Evolutionary conservation across 2,113 vertebrate species (phyloP), one percentile per base, ranked within the genome.

Genomic region (Thunnus maccoyii): DNA sequence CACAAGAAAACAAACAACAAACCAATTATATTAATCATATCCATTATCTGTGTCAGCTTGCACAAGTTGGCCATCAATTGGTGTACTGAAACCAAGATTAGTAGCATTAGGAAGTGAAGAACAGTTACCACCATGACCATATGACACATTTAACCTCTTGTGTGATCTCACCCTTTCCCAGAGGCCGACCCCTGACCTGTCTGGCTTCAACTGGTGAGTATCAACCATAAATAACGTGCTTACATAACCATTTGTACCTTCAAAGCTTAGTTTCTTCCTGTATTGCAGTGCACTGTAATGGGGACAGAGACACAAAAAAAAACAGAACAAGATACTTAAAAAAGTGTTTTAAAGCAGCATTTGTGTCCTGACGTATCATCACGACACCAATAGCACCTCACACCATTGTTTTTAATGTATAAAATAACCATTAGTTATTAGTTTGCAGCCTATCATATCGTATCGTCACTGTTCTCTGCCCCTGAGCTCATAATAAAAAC

Each of bases 121-220:
- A 5, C 3, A 18, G 10, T 46, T 4, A 56, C 18, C 25, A 3
- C 15, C 8, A 5, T 20, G 1, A 78, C 51, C 36, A 54, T 22
- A 22, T 22, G 22, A 22, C 55, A 54, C 14, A 7, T 14, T 67
- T 52, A n/a, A 84, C 30, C 11, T 63, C 2, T 36, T 41, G 13
- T 85, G 41, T 85, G 61, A 57, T 87, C 25, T 92, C 48, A 65
- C 12, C 5, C 3, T 58, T 82, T 57, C 55, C n/a, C 90, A 95
- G 95, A 93, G 72, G 69, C 50, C 66, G 18, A 83, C 86, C 25
- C 87, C 92, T 1, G 93, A 95, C 61, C 84, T 96, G 18, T 88
- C 92, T 12, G 72, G 22, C 27, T 91, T 91, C 72, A 85, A 20
- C 64, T 96, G 95, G 95, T 96, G 84, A 89, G 92, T 90, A 36